phyloP scores from a whole-genome alignment of 2,113 vertebrate species.

The Mesembrinibis cayennensis region DNA sequence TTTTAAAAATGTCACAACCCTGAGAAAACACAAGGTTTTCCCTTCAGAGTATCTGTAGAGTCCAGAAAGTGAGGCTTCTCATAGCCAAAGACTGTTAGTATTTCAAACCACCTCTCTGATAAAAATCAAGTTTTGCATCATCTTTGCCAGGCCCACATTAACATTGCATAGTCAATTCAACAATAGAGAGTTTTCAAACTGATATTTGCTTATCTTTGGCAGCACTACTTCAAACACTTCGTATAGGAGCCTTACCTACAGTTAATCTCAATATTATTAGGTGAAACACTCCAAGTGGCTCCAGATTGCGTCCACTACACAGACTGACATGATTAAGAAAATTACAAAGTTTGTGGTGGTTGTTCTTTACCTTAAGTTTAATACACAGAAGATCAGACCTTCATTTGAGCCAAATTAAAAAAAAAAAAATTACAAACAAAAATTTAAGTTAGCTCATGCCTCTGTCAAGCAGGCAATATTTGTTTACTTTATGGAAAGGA shows the following conservation, averaged over 20 bases:
- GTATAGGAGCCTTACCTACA: background rate
- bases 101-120: background rate
- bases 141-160: background rate
- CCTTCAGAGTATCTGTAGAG: background rate
- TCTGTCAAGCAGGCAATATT: background rate
- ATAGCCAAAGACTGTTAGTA: background rate
- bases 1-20: background rate
- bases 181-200: background rate
- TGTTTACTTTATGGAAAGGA: background rate
- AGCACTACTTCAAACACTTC: background rate
- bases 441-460: background rate
- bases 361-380: background rate
- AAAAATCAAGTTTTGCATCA: background rate
- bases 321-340: background rate
- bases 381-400: background rate
- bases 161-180: background rate
- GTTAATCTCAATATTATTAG: background rate
- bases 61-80: background rate
- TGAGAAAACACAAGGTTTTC: background rate
- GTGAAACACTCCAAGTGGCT: background rate
- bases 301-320: background rate
- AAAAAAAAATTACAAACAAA: background rate
- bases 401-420: background rate
- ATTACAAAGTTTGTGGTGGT: background rate
- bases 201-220: background rate